Conservation (phyloP, 2,888 invertebrate genomes). For the Drosophila mayaguana region DNA sequence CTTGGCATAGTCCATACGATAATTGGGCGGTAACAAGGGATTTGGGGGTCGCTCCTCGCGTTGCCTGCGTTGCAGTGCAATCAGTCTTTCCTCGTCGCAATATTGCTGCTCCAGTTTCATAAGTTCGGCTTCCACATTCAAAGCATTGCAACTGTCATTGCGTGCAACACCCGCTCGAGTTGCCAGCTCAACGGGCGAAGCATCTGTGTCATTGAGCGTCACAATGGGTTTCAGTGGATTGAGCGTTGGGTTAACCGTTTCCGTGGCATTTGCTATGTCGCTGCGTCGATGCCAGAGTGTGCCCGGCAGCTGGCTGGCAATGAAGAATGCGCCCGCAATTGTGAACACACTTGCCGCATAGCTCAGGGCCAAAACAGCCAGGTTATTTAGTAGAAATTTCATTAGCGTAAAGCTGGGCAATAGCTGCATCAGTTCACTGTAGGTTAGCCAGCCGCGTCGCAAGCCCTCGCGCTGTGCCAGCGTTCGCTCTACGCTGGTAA, state of each 20-base stretch:
- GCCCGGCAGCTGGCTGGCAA: conserved; percentile 86
- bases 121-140: conserved; percentile 82
- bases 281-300: conserved; percentile 82
- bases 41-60: conserved; percentile 52
- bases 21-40: conserved; percentile 46
- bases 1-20: conserved; percentile 30
- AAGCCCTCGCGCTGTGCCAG: conserved; percentile 91
- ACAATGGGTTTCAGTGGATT: conserved; percentile 27
- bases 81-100: conserved; percentile 75
- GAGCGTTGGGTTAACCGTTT: conserved; percentile 21
- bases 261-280: conserved; percentile 17
- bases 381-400: conserved; percentile 82
- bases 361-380: conserved; percentile 83
- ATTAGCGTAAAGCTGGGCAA: conserved; percentile 83
- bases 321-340: conserved; percentile 85
- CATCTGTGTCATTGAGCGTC: conserved; percentile 39
- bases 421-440: conserved; percentile 89
- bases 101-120: conserved; percentile 78
- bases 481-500: conserved; percentile 89
- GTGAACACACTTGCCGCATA: conserved; percentile 85
- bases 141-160: conserved; percentile 62
- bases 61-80: conserved; percentile 53
- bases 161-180: neutral
- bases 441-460: conserved; percentile 92
- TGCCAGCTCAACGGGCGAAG: conserved; percentile 25